Percentiles rank a stretch among this genome's conserved stretches.
phyloP scores from a whole-genome alignment of 2,797 vertebrate genomes.

The Fratercula arctica region DNA sequence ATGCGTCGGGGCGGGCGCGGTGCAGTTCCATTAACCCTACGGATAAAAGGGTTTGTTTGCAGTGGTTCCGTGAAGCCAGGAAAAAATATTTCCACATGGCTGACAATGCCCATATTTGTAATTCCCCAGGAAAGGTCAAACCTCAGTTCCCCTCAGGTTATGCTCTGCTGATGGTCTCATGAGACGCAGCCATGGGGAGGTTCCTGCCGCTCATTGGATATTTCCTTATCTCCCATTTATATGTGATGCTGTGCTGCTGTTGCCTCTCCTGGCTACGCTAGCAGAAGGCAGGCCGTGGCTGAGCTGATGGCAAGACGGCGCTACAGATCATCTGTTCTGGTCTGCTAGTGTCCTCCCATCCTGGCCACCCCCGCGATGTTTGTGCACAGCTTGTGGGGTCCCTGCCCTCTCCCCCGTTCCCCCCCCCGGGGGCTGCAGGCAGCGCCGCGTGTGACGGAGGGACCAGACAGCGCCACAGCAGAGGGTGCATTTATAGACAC shows the following conservation, averaged over 20 bases:
- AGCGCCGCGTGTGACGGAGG: background rate
- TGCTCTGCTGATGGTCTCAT: background rate
- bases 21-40: background rate
- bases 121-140: background rate
- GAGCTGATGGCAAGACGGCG: background rate
- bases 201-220: background rate
- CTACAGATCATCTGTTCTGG: background rate
- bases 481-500: background rate
- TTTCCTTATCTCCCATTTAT: background rate
- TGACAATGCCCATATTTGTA: background rate
- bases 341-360: background rate
- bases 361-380: rapidly evolving
- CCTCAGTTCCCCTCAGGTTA: background rate
- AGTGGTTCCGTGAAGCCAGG: rapidly evolving
- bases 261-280: background rate
- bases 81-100: background rate
- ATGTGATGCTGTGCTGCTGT: background rate
- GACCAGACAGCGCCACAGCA: rapidly evolving
- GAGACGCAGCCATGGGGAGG: background rate
- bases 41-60: background rate
- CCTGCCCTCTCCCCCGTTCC: background rate
- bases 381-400: background rate
- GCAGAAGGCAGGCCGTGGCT: background rate
- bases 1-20: rapidly evolving
- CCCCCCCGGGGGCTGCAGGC: background rate